phyloP scores from a whole-genome alignment of 2,113 vertebrate species.

The Gymnarchus niloticus region DNA sequence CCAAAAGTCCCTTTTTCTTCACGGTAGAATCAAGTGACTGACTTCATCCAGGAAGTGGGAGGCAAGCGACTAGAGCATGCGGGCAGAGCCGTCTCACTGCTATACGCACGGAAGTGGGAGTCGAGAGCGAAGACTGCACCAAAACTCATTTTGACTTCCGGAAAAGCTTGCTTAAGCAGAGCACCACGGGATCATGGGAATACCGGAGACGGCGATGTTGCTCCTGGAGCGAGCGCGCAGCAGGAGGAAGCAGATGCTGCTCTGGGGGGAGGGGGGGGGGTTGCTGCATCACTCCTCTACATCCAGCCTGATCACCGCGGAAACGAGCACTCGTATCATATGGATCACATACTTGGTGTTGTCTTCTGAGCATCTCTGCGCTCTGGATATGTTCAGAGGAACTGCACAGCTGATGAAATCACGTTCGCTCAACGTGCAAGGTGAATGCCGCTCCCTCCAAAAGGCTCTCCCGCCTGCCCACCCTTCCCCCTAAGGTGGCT shows the following conservation, averaged over 20 bases:
- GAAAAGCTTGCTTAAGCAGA: not conserved
- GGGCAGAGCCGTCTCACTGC: not conserved
- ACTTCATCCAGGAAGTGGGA: too few relatives aligned
- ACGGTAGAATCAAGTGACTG: not conserved
- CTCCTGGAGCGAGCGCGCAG: not conserved
- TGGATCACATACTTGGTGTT: not conserved
- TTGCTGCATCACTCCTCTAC: not conserved
- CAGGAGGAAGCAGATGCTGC: not conserved
- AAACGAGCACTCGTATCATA: not conserved
- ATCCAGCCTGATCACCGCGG: not conserved
- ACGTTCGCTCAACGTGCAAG: conserved; percentile 34
- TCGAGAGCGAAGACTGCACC: not conserved
- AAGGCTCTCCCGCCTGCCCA: not conserved
- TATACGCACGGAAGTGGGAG: not conserved
- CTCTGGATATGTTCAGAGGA: too few relatives aligned
- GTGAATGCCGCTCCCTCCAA: not conserved
- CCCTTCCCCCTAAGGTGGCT: not conserved
- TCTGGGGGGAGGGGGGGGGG: too few relatives aligned
- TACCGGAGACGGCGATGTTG: not conserved
- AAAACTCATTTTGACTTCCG: not conserved
- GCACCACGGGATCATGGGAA: not conserved
- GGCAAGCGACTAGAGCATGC: not conserved
- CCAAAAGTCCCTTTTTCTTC: not conserved
- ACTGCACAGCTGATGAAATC: conserved; percentile 43
- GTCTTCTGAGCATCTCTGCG: not conserved